phyloP scores from a whole-genome alignment of 2,113 vertebrate species.

The Arizona elegans region DNA sequence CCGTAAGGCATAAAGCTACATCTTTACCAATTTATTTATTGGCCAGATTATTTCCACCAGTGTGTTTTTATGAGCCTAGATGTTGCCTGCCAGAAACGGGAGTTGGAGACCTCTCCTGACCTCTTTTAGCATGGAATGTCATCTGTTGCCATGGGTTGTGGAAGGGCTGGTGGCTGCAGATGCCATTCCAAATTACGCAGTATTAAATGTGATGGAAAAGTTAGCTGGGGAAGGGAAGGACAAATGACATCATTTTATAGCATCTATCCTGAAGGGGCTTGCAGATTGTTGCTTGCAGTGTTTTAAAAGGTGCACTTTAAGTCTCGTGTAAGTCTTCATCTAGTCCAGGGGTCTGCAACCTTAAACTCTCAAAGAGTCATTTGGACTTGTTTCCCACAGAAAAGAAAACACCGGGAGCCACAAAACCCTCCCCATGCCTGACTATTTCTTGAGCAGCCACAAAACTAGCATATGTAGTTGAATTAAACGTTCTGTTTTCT shows the following conservation, averaged over 20 bases:
- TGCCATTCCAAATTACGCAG: constrained; percentile 69
- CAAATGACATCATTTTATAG: constrained; percentile 47
- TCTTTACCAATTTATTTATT: constrained; percentile 21
- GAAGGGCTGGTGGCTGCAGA: constrained; percentile 67
- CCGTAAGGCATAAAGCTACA: background rate
- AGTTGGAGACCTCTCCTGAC: constrained; percentile 66
- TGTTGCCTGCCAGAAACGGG: constrained; percentile 61
- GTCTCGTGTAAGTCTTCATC: background rate
- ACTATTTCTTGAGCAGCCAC: too few relatives aligned
- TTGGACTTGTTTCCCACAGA: too few relatives aligned
- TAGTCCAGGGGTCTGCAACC: background rate
- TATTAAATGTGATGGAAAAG: constrained; percentile 66
- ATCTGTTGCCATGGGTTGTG: constrained; percentile 69
- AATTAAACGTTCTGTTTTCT: too few relatives aligned
- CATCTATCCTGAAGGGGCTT: constrained; percentile 66
- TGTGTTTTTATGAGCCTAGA: constrained; percentile 63
- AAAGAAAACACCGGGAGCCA: too few relatives aligned
- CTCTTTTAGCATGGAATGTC: constrained; percentile 70
- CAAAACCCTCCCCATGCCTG: too few relatives aligned
- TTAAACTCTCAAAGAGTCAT: too few relatives aligned
- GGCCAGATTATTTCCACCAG: constrained; percentile 51
- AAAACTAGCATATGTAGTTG: too few relatives aligned
- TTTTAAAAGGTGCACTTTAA: constrained; percentile 58
- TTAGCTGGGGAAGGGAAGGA: constrained; percentile 40
- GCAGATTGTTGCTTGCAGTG: constrained; percentile 58